Evolutionary conservation across 2,888 invertebrate genomes (phyloP).

Genomic region (Caenorhabditis sp.): DNA sequence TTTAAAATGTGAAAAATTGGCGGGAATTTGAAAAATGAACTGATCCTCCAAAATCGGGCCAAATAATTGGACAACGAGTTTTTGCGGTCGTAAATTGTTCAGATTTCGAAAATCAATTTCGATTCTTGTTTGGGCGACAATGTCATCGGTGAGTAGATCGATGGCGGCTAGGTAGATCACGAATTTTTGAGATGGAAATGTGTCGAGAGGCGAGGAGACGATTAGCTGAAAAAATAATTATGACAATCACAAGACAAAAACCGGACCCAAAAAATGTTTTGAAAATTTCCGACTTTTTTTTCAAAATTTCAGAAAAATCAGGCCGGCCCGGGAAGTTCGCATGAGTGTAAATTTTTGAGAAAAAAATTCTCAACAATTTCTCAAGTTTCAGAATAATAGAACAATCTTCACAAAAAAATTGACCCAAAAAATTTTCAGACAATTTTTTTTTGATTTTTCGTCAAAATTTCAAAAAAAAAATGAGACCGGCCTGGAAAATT

Average conservation of each 20-base stretch:
- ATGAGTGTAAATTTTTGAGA: too few species aligned
- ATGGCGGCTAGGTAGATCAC: background rate
- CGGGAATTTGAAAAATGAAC: conserved; percentile 13
- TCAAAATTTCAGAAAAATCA: too few species aligned
- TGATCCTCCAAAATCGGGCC: conserved; percentile 8
- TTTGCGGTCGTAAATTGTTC: background rate
- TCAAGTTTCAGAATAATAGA: too few species aligned
- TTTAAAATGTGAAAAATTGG: conserved; percentile 22
- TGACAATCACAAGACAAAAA: background rate
- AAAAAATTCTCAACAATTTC: too few species aligned
- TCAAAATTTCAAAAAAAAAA: too few species aligned
- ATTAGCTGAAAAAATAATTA: background rate
- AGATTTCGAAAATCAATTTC: background rate
- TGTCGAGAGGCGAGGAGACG: background rate
- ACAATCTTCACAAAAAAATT: too few species aligned
- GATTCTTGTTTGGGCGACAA: background rate
- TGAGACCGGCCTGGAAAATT: too few species aligned
- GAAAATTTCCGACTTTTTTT: background rate
- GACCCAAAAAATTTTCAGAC: too few species aligned
- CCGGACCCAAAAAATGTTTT: too few species aligned
- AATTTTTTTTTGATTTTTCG: too few species aligned
- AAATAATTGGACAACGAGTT: conserved; percentile 4
- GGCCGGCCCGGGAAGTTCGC: too few species aligned
- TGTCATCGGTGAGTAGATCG: background rate
- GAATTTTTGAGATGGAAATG: background rate